Percentiles rank a stretch among this genome's conserved stretches.
Conservation (phyloP, 2,888 invertebrate species). For the Chironomus riparius region DNA sequence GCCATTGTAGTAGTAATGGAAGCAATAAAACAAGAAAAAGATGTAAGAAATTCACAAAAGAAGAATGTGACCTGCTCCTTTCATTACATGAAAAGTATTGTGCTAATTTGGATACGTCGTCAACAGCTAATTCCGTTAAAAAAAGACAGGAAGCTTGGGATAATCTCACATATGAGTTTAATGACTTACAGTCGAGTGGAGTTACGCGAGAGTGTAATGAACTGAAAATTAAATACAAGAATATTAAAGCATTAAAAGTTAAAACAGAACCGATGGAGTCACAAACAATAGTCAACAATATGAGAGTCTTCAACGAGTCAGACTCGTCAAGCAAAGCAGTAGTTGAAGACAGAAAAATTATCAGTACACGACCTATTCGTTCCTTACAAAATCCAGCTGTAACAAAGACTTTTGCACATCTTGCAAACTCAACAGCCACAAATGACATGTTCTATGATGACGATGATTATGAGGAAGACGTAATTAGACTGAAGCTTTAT, state of each 20-base stretch:
- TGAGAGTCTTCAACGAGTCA: not conserved
- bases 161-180: not conserved
- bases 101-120: not conserved
- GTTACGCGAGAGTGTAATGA: not conserved
- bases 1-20: not conserved
- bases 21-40: not conserved
- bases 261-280: not conserved
- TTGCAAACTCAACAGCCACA: not conserved
- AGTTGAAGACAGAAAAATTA: not conserved
- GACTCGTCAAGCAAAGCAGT: not conserved
- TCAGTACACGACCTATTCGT: too few relatives aligned
- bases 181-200: not conserved
- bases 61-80: not conserved
- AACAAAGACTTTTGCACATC: not conserved
- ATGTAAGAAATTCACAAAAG: not conserved
- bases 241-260: conserved; percentile 2
- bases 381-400: too few relatives aligned
- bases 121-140: not conserved
- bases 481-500: not conserved
- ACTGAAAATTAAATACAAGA: conserved; percentile 15
- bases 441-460: not conserved
- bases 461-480: not conserved
- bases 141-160: conserved; percentile 5
- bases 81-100: not conserved
- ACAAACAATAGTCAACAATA: not conserved